Evolutionary conservation across 2,113 vertebrate genomes (phyloP), one percentile per base, ranked within the genome.

Genomic region (Tor tambroides): DNA sequence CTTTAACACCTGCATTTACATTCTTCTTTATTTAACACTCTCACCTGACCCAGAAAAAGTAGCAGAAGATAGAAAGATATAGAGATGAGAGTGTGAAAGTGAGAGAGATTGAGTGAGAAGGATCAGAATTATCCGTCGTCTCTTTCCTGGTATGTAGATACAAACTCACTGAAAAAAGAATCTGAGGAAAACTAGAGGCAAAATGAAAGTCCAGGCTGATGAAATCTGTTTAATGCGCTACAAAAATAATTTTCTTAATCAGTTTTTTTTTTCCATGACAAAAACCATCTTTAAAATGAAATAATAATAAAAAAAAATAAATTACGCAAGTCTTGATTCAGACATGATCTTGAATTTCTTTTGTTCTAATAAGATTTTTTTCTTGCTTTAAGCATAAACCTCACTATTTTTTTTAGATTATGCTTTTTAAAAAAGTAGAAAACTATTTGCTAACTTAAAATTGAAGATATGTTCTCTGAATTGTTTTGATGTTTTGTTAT

Each of bases 31-130:
- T 87, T 81, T 71, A 67, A n/a, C 30, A 87, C 80, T 83, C 86
- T 83, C 89, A 91, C 87, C 88, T 93, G 92, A 77, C 84, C 82
- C 89, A 92, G 51, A 92, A 89, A 91, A 93, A 92, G 92, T 92
- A 93, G 93, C 90, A 83, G 85, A 49, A 76, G 72, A 81, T 63
- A 9, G 41, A 90, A 84, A 87, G 91, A 88, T 91, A 83, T 80
- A 61, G 51, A 67, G 38, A 19, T 43, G 63, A 38, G 87, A 88
- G 91, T 88, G 89, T 92, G 91, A 91, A 35, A 54, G 78, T 89
- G 87, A 86, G 90, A 92, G 86, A 81, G 85, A 74, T 35, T 35
- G 67, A 35, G 67, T 71, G 67, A 88, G 80, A 65, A 74, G 63
- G 63, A 87, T 63, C 59, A 69, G 17, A 67, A 51, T 49, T 74